phyloP scores from a whole-genome alignment of 2,113 vertebrate genomes.

The Panthera tigris region DNA sequence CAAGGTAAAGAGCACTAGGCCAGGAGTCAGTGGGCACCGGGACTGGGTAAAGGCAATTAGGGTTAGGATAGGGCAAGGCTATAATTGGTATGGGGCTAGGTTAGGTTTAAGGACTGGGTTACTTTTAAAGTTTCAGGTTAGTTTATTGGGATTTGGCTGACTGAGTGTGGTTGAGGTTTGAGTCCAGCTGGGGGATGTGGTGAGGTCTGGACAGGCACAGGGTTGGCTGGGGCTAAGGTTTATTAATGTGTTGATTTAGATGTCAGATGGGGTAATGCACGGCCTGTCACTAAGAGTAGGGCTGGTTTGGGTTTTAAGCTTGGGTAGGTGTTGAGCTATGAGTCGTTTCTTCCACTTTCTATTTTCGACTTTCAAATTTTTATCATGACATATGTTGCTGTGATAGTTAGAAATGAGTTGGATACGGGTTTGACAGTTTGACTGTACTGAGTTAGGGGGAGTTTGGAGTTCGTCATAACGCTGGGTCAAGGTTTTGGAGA shows the following conservation, averaged over 20 bases:
- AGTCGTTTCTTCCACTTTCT: constrained; percentile 28
- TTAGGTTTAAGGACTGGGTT: constrained; percentile 45
- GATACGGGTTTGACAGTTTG: not conserved
- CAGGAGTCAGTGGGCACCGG: not conserved
- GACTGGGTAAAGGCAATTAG: not conserved
- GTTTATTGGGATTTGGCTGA: constrained; percentile 56
- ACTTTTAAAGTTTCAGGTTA: constrained; percentile 31
- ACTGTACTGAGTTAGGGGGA: not conserved
- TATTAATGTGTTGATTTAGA: constrained; percentile 7
- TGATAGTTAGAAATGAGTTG: not conserved
- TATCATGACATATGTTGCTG: not conserved
- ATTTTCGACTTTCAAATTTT: constrained; percentile 13
- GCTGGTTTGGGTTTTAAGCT: constrained; percentile 45
- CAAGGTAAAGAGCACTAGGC: not conserved
- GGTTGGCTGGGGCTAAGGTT: not conserved
- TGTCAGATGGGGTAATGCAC: not conserved
- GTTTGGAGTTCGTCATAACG: not conserved
- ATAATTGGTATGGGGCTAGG: not conserved
- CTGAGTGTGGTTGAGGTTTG: constrained; percentile 61
- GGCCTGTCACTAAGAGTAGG: not conserved
- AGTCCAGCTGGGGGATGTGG: constrained; percentile 60
- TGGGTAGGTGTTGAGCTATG: not conserved
- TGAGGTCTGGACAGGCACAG: constrained; percentile 50
- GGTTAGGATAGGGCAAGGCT: not conserved
- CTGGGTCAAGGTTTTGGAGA: not conserved